Percentiles rank a stretch among this genome's conserved stretches.
phyloP scores from a whole-genome alignment of 1,140 invertebrate genomes.

The Drosophila nigromelanica region DNA sequence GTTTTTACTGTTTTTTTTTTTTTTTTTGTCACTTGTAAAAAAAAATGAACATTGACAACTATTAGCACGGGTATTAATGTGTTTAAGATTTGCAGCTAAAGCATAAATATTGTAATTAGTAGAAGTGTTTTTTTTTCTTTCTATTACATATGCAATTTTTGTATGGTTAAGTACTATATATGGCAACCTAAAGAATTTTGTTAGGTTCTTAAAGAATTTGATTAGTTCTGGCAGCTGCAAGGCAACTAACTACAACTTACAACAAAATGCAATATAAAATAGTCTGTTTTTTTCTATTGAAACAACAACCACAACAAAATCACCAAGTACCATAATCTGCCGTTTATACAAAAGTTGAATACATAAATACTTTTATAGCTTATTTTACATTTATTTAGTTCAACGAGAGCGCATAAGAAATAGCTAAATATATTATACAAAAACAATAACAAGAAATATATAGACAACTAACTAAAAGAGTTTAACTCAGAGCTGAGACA shows the following conservation, averaged over 20 bases:
- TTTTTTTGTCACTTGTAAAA: conserved; percentile 26
- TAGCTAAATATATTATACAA: conserved; percentile 44
- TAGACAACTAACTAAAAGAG: conserved; percentile 5
- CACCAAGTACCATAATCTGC: conserved; percentile 49
- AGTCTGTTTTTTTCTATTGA: conserved; percentile 60
- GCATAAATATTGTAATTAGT: conserved; percentile 49
- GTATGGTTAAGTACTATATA: conserved; percentile 31
- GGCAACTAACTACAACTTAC: conserved; percentile 33
- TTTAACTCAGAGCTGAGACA: conserved; percentile 12
- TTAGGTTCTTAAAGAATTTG: conserved; percentile 27
- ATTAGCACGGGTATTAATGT: conserved; percentile 76
- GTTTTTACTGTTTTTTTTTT: conserved; percentile 38
- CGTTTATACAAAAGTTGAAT: conserved; percentile 55
- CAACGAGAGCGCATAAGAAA: conserved; percentile 18
- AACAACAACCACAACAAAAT: conserved; percentile 5
- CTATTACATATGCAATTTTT: conserved; percentile 25
- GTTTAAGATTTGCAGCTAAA: conserved; percentile 60
- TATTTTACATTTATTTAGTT: conserved; percentile 62
- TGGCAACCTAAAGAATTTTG: conserved; percentile 38
- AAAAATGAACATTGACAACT: conserved; percentile 51
- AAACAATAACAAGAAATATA: conserved; percentile 20
- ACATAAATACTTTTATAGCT: conserved; percentile 37
- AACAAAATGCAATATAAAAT: conserved; percentile 58
- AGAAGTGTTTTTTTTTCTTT: conserved; percentile 28
- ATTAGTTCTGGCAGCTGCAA: conserved; percentile 31